These are phyloP conservation scores for Synergus umbraculus DNA, from an alignment of 2,888 invertebrate species.

Conservation along the genomic window DNA sequence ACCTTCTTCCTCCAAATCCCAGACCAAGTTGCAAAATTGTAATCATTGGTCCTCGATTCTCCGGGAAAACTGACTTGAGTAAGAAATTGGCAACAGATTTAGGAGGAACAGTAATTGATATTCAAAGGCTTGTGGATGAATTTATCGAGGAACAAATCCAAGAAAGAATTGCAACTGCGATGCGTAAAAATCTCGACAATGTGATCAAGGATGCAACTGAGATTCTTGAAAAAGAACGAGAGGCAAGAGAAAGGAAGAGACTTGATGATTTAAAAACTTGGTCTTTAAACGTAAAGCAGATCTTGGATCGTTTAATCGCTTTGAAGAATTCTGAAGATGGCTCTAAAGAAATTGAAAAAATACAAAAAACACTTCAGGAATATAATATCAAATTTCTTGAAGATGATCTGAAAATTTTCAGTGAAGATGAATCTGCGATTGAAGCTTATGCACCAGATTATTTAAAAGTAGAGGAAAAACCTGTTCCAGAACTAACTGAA, in stretches of 20 bases:
- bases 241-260: slow-evolving; percentile 76
- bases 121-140: slow-evolving; percentile 60
- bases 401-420: slow-evolving; percentile 70
- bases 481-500: slow-evolving; percentile 54
- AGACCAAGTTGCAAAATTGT: slow-evolving; percentile 81
- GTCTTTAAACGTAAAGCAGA: slow-evolving; percentile 61
- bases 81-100: slow-evolving; percentile 80
- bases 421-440: slow-evolving; percentile 65
- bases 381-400: slow-evolving; percentile 69
- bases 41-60: slow-evolving; percentile 81
- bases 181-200: slow-evolving; percentile 62
- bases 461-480: slow-evolving; percentile 62
- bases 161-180: slow-evolving; percentile 59
- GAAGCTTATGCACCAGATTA: slow-evolving; percentile 76
- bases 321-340: slow-evolving; percentile 22
- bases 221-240: slow-evolving; percentile 71
- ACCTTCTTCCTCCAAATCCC: slow-evolving; percentile 80
- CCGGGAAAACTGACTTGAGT: slow-evolving; percentile 82
- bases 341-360: slow-evolving; percentile 59
- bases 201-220: slow-evolving; percentile 59
- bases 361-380: slow-evolving; percentile 59
- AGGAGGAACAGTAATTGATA: slow-evolving; percentile 78
- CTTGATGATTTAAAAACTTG: slow-evolving; percentile 75
- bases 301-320: slow-evolving; percentile 57
- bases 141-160: slow-evolving; percentile 53